These are phyloP conservation scores for Spilosoma lubricipeda DNA, from an alignment of 2,888 invertebrate genomes.

Conservation along the genomic window DNA sequence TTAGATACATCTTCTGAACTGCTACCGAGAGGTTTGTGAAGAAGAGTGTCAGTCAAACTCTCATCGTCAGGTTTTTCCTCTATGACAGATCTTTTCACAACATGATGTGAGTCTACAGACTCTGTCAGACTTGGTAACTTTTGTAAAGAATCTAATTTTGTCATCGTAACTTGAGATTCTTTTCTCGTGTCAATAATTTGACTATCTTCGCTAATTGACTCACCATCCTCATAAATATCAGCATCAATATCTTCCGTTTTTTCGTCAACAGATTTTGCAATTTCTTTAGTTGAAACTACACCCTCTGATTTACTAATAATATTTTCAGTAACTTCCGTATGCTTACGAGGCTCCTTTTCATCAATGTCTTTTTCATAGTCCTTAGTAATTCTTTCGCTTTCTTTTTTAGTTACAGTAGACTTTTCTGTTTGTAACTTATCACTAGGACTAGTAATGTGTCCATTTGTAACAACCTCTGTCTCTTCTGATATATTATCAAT, in stretches of 20 bases:
- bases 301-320: conserved; percentile 11
- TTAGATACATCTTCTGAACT: conserved; percentile 80
- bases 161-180: conserved; percentile 34
- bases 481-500: conserved; percentile 17
- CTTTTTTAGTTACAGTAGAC: conserved; percentile 41
- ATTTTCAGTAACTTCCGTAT: conserved; percentile 7
- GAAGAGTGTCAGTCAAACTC: conserved; percentile 60
- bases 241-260: conserved; percentile 28
- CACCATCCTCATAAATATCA: conserved; percentile 51
- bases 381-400: conserved; percentile 50
- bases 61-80: conserved; percentile 48
- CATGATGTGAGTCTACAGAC: conserved; percentile 36
- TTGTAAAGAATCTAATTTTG: conserved; percentile 41
- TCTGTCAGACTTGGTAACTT: conserved; percentile 54
- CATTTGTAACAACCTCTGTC: not conserved
- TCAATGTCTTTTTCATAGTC: conserved; percentile 58
- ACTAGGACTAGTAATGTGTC: conserved; percentile 3
- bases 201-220: conserved; percentile 53
- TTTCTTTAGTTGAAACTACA: not conserved
- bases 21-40: conserved; percentile 63
- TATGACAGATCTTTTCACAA: conserved; percentile 42
- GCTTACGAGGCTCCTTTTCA: conserved; percentile 42
- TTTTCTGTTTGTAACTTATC: conserved; percentile 16
- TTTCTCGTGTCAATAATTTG: conserved; percentile 47
- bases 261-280: conserved; percentile 11